These are phyloP conservation scores for Tupaia chinensis DNA, from an alignment of 2,113 vertebrate species.

Conservation along the genomic window DNA sequence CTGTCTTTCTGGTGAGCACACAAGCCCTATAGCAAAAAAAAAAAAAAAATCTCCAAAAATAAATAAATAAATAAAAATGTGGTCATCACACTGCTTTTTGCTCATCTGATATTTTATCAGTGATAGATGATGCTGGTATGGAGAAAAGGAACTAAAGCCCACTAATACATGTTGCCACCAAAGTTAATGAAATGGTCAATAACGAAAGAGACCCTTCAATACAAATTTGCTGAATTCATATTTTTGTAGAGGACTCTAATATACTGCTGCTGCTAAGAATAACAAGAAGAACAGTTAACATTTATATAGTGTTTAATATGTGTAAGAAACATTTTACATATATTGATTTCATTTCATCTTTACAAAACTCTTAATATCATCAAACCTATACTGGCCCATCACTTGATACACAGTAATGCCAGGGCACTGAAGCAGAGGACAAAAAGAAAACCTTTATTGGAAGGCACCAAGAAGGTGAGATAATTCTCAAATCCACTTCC, in stretches of 20 bases:
- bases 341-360: background rate
- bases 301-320: background rate
- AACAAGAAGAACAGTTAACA: background rate
- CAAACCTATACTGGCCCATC: too few relatives aligned
- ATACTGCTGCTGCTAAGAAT: background rate
- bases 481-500: too few relatives aligned
- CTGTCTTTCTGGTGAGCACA: too few relatives aligned
- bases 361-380: background rate
- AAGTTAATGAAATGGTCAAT: background rate
- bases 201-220: background rate
- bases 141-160: background rate
- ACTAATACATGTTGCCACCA: background rate
- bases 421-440: too few relatives aligned
- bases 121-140: background rate
- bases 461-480: too few relatives aligned
- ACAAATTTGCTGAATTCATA: background rate
- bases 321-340: slow-evolving; percentile 1
- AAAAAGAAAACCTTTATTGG: too few relatives aligned
- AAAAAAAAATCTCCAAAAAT: too few relatives aligned
- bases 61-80: background rate
- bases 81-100: background rate
- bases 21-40: too few relatives aligned
- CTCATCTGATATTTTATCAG: background rate
- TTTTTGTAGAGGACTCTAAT: background rate
- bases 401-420: too few relatives aligned